Conservation (phyloP, 2,888 invertebrate genomes). For the Fragum fragum region DNA sequence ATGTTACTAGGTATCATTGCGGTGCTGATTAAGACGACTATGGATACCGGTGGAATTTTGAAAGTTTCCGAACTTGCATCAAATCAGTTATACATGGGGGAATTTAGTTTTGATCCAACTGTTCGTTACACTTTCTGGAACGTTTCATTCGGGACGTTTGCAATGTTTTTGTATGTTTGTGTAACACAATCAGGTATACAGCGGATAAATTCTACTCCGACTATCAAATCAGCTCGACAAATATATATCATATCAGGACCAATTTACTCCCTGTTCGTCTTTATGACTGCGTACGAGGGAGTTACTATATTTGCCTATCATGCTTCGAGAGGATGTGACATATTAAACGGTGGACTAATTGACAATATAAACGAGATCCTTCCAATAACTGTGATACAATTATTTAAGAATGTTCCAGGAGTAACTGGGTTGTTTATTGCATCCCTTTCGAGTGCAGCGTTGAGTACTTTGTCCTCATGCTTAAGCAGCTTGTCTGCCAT, state of each 20-base stretch:
- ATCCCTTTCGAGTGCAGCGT: conserved; percentile 50
- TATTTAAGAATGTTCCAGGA: conserved; percentile 46
- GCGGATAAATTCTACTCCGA: conserved; percentile 39
- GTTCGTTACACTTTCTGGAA: conserved; percentile 48
- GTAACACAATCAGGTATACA: conserved; percentile 49
- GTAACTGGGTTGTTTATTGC: conserved; percentile 55
- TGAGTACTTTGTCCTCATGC: conserved; percentile 55
- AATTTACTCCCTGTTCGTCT: neutral
- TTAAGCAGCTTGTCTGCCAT: conserved; percentile 10
- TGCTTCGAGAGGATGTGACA: conserved; percentile 41
- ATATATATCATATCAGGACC: conserved; percentile 35
- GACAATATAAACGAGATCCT: conserved; percentile 46
- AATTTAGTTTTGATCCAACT: conserved; percentile 45
- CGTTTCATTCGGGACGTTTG: conserved; percentile 28
- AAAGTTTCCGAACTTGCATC: neutral
- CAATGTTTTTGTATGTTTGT: conserved; percentile 14
- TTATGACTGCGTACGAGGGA: conserved; percentile 34
- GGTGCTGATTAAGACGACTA: conserved; percentile 34
- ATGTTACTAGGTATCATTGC: conserved; percentile 47
- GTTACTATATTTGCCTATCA: conserved; percentile 50
- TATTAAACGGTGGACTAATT: conserved; percentile 28
- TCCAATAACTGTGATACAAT: conserved; percentile 38
- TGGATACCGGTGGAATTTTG: conserved; percentile 19
- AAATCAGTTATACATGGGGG: conserved; percentile 22
- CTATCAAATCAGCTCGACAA: neutral